Percentiles rank a stretch among this genome's conserved stretches.
phyloP scores from a whole-genome alignment of 2,888 invertebrate genomes.

The Euspilapteryx auroguttella region DNA sequence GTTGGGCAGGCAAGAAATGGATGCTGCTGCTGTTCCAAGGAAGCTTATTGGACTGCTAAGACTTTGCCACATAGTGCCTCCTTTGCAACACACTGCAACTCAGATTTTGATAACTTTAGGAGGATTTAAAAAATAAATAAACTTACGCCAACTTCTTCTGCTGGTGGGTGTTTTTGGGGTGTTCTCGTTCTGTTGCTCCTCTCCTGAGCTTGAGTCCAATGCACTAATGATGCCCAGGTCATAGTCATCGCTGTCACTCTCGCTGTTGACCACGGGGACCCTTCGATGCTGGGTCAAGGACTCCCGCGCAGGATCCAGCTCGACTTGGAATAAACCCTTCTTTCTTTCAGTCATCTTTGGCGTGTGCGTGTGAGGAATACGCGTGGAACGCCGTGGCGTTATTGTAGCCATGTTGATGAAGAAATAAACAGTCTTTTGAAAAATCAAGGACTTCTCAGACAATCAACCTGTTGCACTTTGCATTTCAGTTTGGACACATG shows the following conservation, averaged over 20 bases:
- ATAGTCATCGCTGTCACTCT: conserved; percentile 51
- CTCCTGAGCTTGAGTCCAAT: conserved; percentile 49
- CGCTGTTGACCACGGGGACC: conserved; percentile 44
- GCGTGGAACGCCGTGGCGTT: conserved; percentile 40
- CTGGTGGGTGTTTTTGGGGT: conserved; percentile 35
- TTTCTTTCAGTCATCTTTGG: conserved; percentile 65
- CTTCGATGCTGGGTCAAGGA: conserved; percentile 39
- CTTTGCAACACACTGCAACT: no score
- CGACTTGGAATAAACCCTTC: conserved; percentile 61
- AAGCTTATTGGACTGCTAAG: no score
- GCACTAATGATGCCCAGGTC: conserved; percentile 63
- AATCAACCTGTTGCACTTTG: background rate
- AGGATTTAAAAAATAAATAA: no score
- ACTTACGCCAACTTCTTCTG: no score
- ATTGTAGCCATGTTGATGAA: conserved; percentile 34
- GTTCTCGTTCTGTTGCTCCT: conserved; percentile 30
- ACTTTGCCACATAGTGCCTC: background rate
- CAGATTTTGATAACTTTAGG: no score
- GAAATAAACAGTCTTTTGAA: background rate
- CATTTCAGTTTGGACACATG: no score
- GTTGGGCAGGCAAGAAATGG: no score
- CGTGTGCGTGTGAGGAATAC: conserved; percentile 42
- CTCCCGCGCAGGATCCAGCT: conserved; percentile 21
- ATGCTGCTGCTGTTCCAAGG: no score
- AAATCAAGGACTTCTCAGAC: background rate